Percentiles rank a stretch among this genome's conserved stretches.
These are phyloP conservation scores for Nymphalis c-album DNA, from an alignment of 2,888 invertebrate genomes.

Conservation along the genomic window DNA sequence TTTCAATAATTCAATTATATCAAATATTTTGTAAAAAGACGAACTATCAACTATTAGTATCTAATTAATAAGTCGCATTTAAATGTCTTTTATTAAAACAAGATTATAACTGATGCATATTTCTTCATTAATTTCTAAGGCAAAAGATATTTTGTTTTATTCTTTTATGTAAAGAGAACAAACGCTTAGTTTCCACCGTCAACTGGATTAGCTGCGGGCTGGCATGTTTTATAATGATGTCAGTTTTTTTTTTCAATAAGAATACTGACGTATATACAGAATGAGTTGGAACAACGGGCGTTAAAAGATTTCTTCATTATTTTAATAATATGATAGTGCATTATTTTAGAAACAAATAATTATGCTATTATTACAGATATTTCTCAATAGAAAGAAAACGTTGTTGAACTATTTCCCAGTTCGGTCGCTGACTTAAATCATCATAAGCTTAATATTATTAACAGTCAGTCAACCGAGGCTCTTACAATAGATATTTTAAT, in stretches of 20 bases:
- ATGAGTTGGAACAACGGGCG: background rate
- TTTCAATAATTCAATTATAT: no score
- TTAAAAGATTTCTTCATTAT: background rate
- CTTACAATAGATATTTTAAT: no score
- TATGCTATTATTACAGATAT: background rate
- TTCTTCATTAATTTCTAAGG: background rate
- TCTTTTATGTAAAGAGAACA: background rate
- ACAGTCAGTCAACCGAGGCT: no score
- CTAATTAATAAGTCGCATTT: no score
- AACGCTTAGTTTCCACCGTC: background rate
- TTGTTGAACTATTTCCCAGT: no score
- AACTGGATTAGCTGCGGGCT: background rate
- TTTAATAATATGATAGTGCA: background rate
- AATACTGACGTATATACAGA: background rate
- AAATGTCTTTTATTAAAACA: no score
- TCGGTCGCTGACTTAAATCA: no score
- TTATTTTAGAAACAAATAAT: background rate
- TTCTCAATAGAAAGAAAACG: no score
- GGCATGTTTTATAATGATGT: background rate
- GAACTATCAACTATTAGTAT: no score
- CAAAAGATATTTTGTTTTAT: background rate
- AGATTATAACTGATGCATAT: background rate
- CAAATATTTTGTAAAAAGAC: no score
- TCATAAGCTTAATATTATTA: no score
- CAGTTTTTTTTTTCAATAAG: slow-evolving; percentile 3